Conservation (phyloP, 2,888 invertebrate genomes). For the Oeneis ivallda region DNA sequence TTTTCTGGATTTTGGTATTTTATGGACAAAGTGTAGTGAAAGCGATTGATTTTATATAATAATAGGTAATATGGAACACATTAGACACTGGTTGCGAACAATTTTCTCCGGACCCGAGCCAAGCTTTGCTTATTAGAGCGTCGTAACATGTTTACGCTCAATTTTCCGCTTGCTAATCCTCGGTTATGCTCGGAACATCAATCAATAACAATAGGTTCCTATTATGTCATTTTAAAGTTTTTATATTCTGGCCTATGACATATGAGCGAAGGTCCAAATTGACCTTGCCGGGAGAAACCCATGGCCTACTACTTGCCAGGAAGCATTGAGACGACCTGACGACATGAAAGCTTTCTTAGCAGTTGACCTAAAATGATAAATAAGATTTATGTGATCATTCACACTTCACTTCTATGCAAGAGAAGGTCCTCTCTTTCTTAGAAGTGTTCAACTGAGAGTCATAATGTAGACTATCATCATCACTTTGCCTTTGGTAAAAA, state of each 20-base stretch:
- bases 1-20: too few species aligned
- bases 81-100: slow-evolving; percentile 28
- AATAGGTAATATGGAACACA: slow-evolving; percentile 15
- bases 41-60: too few species aligned
- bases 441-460: too few species aligned
- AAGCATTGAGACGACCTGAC: neutral
- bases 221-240: neutral
- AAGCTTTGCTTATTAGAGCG: slow-evolving; percentile 45
- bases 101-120: slow-evolving; percentile 31
- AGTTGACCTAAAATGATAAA: neutral
- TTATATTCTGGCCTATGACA: neutral
- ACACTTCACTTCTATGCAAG: too few species aligned
- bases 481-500: neutral
- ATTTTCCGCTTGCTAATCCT: slow-evolving; percentile 49
- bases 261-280: neutral
- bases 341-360: neutral
- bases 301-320: neutral
- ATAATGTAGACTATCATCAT: neutral
- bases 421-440: too few species aligned
- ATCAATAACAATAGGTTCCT: slow-evolving; percentile 20
- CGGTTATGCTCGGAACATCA: slow-evolving; percentile 28
- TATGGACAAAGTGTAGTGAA: too few species aligned
- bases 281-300: neutral
- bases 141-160: slow-evolving; percentile 43
- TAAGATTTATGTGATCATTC: neutral